A percentile compares a stretch with the other conserved stretches of the same genome.
These are phyloP conservation scores for Pyralis farinalis DNA, from an alignment of 2,888 invertebrate genomes.

Conservation along the genomic window DNA sequence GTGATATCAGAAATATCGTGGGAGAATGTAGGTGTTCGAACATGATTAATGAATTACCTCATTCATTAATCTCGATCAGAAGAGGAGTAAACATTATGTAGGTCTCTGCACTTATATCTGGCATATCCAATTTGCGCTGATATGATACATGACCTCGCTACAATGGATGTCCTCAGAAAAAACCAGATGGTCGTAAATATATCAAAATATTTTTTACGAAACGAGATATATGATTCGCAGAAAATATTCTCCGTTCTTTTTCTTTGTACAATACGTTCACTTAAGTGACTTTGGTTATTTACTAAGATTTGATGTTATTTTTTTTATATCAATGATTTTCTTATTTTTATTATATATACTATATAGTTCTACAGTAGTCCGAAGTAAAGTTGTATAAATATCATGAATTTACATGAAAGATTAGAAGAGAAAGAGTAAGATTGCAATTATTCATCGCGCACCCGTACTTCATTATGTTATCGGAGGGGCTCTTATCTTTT, in stretches of 20 bases:
- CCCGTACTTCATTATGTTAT: too few relatives aligned
- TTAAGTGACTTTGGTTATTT: neutral
- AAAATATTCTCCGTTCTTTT: neutral
- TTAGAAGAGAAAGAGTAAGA: too few relatives aligned
- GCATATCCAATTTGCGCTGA: conserved; percentile 48
- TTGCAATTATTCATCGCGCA: too few relatives aligned
- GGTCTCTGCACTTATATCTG: conserved; percentile 13
- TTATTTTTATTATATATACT: too few relatives aligned
- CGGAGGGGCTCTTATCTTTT: too few relatives aligned
- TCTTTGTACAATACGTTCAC: neutral
- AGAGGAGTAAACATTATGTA: neutral
- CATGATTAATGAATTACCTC: conserved; percentile 5
- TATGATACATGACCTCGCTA: conserved; percentile 41
- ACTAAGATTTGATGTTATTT: too few relatives aligned
- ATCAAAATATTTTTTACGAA: conserved; percentile 1
- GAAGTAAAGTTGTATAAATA: too few relatives aligned
- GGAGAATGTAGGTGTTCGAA: conserved; percentile 3
- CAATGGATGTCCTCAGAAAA: conserved; percentile 15
- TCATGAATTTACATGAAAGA: too few relatives aligned
- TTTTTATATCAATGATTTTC: too few relatives aligned
- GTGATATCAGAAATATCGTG: neutral
- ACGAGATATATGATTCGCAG: neutral
- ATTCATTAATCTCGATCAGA: conserved; percentile 1
- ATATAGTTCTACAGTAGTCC: too few relatives aligned
- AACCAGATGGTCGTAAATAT: conserved; percentile 5